phyloP scores from a whole-genome alignment of 2,888 invertebrate species.

The Carcina quercana region DNA sequence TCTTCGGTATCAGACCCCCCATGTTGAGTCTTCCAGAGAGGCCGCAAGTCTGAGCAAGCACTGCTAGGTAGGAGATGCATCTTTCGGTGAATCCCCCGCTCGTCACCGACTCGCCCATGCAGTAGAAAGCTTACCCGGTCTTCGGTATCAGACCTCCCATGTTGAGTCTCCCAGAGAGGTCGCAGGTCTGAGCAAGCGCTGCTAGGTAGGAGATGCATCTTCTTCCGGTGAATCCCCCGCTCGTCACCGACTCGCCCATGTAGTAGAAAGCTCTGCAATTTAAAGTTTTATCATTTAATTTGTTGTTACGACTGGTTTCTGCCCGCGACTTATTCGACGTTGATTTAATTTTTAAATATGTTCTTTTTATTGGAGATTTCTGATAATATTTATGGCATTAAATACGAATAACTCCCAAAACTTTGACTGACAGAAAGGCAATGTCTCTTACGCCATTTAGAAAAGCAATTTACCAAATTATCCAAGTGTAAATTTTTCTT shows the following conservation, averaged over 20 bases:
- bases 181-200: background rate
- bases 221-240: background rate
- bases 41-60: constrained; percentile 17
- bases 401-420: background rate
- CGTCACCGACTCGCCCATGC: constrained; percentile 20
- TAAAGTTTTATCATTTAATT: too few relatives aligned
- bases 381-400: background rate
- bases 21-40: constrained; percentile 16
- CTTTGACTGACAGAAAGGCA: background rate
- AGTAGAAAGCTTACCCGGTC: constrained; percentile 10
- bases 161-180: background rate
- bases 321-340: too few relatives aligned
- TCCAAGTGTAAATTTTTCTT: constrained; percentile 2
- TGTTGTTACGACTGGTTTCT: too few relatives aligned
- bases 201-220: background rate
- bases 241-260: background rate
- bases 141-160: background rate
- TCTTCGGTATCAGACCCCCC: constrained; percentile 24
- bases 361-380: too few relatives aligned
- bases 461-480: background rate
- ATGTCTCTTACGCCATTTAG: background rate
- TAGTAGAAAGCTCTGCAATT: background rate
- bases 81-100: constrained; percentile 21
- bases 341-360: too few relatives aligned
- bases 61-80: constrained; percentile 16